Evolutionary conservation across 2,113 vertebrate genomes (phyloP).

Genomic region (Tichodroma muraria): DNA sequence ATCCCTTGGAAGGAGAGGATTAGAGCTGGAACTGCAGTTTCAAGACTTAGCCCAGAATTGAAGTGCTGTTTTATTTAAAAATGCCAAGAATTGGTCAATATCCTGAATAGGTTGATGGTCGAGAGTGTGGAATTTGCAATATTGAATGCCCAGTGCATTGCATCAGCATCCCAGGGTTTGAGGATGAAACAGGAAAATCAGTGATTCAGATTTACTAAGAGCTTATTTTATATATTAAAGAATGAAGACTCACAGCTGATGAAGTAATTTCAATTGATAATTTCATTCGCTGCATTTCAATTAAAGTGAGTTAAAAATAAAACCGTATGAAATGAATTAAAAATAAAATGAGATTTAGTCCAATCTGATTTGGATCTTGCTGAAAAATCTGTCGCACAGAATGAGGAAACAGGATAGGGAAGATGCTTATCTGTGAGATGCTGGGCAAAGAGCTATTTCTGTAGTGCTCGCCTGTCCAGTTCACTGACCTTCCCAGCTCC

Average conservation of each 20-base stretch:
- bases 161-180: background rate
- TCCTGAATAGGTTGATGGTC: background rate
- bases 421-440: background rate
- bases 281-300: conserved; percentile 29
- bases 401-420: background rate
- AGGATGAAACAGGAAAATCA: background rate
- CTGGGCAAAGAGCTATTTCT: background rate
- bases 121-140: background rate
- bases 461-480: background rate
- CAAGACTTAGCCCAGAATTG: background rate
- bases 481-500: background rate
- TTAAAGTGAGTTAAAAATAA: conserved; percentile 51
- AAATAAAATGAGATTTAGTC: conserved; percentile 28
- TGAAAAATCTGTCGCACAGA: background rate
- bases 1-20: background rate
- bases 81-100: background rate
- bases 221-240: background rate
- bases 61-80: background rate
- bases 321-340: conserved; percentile 29
- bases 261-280: conserved; percentile 48
- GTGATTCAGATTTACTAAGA: background rate
- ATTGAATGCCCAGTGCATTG: background rate
- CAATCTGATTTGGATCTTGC: background rate
- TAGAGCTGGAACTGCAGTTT: background rate
- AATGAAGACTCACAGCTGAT: conserved; percentile 18